Evolutionary conservation across 1,140 invertebrate genomes (phyloP).

Genomic region (Pentalonia nigronervosa): DNA sequence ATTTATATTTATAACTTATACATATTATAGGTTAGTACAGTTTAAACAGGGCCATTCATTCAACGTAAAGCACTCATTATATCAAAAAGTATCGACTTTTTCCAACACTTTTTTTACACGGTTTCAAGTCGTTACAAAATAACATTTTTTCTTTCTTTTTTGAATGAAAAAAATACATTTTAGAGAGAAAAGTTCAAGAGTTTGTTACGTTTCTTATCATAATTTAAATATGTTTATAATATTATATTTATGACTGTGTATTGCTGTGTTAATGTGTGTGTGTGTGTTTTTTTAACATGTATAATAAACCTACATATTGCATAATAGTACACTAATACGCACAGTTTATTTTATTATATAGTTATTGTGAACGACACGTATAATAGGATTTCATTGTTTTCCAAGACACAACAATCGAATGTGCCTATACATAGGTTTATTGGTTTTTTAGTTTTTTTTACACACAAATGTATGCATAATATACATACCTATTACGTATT

Average conservation of each 20-base stretch:
- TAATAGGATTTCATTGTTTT: background rate
- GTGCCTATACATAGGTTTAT: background rate
- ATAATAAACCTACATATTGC: too few relatives aligned
- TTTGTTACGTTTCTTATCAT: too few relatives aligned
- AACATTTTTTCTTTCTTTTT: too few relatives aligned
- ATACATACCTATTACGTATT: background rate
- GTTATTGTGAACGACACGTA: background rate
- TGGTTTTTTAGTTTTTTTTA: background rate
- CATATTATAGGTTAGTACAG: too few relatives aligned
- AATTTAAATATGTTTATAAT: background rate
- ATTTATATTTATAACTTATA: background rate
- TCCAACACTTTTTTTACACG: too few relatives aligned
- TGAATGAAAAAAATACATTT: too few relatives aligned
- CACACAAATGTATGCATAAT: too few relatives aligned
- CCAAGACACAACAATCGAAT: background rate
- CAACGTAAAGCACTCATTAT: too few relatives aligned
- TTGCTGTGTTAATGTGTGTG: background rate
- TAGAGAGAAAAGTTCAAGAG: too few relatives aligned
- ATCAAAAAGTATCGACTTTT: too few relatives aligned
- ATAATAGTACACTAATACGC: background rate
- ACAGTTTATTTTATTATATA: background rate
- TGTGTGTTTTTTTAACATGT: background rate
- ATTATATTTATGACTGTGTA: background rate
- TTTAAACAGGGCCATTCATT: too few relatives aligned
- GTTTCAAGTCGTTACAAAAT: too few relatives aligned